Base-by-base conservation (phyloP, 2,888 invertebrate species). In the Macaria liturata region DNA sequence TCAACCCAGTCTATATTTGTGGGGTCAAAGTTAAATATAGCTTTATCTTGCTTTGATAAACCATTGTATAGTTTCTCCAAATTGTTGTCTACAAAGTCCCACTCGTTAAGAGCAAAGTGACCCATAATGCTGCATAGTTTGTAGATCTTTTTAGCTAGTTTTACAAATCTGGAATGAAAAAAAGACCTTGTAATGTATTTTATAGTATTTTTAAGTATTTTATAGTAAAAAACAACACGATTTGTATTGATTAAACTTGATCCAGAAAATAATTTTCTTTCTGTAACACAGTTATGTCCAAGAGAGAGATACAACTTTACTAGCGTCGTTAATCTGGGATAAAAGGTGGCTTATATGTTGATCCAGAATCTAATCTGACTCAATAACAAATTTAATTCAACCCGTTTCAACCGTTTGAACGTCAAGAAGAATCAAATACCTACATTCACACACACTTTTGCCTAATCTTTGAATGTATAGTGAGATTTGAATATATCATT, bases 21-120 rank as follows among this genome's bases (percentile, higher is more conserved):
- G 1, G 67, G 3, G 43, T 69, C 62, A 42, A 63, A 69, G 46
- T 67, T 62, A 32, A 65, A 71, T 0, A 68, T 61, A 0, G n/a
- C n/a, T 45, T 59, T 59, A 46, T 71, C 70, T 0, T 52, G 50
- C 7, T 62, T 43, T 4, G 66, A 63, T 31, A 68, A 6, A 9
- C 47, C 39, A 4, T 52, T 42, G 44, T 58, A 45, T n/a, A 67
- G 32, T 8, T 34, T 51, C 0, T 42, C 40, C 1, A 60, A 31
- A 44, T 66, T 53, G 31, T 48, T 43, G 37, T 64, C 66, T 6
- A 43, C 40, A 9, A 66, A 58, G 1, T 34, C 0, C 63, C 63
- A 64, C 4, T 54, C 39, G 42, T 60, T 57, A 0, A 53, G 2
- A 1, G 40, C 0, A 9, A 68, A 71, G 9, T 53, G 66, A 0